Evolutionary conservation across 2,797 vertebrate species (phyloP), one percentile per base, ranked within the genome.

Genomic region (Mareca penelope): DNA sequence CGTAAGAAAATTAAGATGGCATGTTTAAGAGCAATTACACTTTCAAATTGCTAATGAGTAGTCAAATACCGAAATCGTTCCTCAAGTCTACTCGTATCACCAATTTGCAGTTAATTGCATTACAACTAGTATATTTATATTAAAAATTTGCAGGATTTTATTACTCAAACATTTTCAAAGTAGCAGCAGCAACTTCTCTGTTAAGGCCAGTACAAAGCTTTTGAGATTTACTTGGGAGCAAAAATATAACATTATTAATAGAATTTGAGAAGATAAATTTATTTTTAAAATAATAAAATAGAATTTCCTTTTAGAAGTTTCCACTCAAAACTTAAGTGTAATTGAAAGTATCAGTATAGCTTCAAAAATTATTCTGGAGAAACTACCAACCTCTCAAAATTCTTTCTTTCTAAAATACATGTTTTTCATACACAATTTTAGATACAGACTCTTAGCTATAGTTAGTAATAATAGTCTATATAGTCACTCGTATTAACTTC

Each of bases 21-120:
- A 55, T 39, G 21, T 68, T 93, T 89, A 91, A 91, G 80, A 96
- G 88, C 71, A 93, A 65, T 94, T 94, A 81, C 31, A 52, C 39
- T 89, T 95, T 69, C 18, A 85, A 84, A 91, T 89, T 90, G 61
- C 44, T 91, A 90, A 94, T 90, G 53, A 95, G 75, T 81, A 94
- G 83, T 94, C 60, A 71, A 80, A 87, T 88, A 85, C 52, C 55
- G 55, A 91, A 94, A 75, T 69, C 3, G 0, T 90, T 94, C 50
- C 55, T 93, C 55, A 82, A 72, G 80, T 94, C 40, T 82, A 37
- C 71, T 86, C 13, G 28, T 68, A 16, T 86, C 60, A 93, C 57
- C 39, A 90, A 26, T 91, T 90, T 95, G 61, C 68, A 71, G 50
- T 92, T 95, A 95, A 90, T 94, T 93, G 55, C 44, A 35, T 72